Evolutionary conservation across 2,113 vertebrate genomes (phyloP).

Genomic region (Heterochromis multidens): DNA sequence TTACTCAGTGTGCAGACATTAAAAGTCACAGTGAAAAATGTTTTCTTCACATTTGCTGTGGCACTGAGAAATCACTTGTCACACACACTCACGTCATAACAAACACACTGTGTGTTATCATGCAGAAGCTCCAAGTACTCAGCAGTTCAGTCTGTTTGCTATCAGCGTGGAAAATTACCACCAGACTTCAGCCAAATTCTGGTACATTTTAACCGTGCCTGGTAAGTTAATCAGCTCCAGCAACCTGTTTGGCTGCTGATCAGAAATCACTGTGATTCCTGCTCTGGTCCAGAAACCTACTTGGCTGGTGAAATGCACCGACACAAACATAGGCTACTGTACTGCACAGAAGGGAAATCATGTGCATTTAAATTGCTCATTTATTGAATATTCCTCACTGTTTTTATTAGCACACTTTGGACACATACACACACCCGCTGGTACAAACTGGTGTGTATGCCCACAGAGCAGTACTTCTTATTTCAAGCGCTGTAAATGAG

Average conservation of each 20-base stretch:
- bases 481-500: slow-evolving; percentile 15
- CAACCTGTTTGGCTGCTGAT: neutral
- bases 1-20: neutral
- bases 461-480: neutral
- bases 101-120: too few relatives aligned
- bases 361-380: neutral
- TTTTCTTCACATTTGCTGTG: neutral
- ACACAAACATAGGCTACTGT: neutral
- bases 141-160: neutral
- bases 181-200: neutral
- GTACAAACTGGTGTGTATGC: neutral
- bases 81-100: too few relatives aligned
- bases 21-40: neutral
- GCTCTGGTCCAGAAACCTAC: neutral
- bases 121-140: neutral
- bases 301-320: neutral
- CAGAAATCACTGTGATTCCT: neutral
- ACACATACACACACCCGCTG: neutral
- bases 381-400: neutral
- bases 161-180: slow-evolving; percentile 1
- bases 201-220: neutral
- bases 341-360: neutral
- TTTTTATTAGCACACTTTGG: neutral
- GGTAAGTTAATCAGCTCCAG: slow-evolving; percentile 16
- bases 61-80: neutral